Base-by-base conservation (phyloP, 2,888 invertebrate species). In the Spodoptera picta region DNA sequence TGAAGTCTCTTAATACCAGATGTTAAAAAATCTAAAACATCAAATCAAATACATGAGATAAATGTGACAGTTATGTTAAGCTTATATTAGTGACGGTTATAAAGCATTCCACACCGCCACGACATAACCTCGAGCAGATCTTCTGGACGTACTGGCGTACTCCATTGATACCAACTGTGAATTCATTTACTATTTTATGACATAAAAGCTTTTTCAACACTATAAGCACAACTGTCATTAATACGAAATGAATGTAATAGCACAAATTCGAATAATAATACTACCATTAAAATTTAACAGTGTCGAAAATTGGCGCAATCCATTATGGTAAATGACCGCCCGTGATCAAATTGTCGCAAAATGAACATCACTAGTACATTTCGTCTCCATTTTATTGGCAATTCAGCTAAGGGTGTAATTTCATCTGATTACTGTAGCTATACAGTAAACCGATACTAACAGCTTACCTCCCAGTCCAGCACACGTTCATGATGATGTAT, bases 291-390 rank as follows among this genome's bases (percentile, higher is more conserved):
- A 82, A 80, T 83, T 83, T 80, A 75, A 83, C 83, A 78, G 77
- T 81, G 79, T 77, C 69, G 79, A 83, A 85, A 87, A 85, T 85
- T 84, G 82, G 75, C 75, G 67, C 82, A 83, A 86, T 87, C 82
- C 84, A 86, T 87, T 88, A 85, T 77, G 69, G 73, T 73, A 86
- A 89, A 87, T 87, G 81, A 84, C 84, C 78, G 80, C 63, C 80
- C 80, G 73, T 79, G 77, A 83, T 83, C 79, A 85, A 86, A 83
- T 85, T 86, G 84, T 85, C 80, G 69, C 82, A 79, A 84, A 87
- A 85, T 83, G 79, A 81, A 83, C 86, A 81, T 83, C 80, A 82
- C 76, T 80, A 78, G 81, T 84, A 82, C 76, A 83, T 83, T 85
- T 81, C 79, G 81, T 84, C 79, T 78, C 77, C 77, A 83, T 83